phyloP scores from a whole-genome alignment of 2,888 invertebrate species.

The Campoletis raptor region DNA sequence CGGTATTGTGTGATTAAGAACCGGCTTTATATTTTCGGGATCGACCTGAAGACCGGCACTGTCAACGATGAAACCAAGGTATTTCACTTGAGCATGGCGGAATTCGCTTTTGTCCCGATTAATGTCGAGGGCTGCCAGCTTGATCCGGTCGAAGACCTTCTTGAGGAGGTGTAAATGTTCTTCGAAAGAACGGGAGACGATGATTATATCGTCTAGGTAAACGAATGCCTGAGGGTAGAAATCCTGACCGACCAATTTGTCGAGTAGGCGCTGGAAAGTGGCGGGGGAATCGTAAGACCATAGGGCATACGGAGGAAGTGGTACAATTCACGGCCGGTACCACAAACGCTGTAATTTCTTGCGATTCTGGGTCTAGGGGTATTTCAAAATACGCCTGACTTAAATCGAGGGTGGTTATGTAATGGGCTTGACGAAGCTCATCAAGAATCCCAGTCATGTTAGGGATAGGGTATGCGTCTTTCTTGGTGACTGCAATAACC shows the following conservation, averaged over 20 bases:
- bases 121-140: no score
- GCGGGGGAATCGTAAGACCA: conserved; percentile 66
- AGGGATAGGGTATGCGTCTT: conserved; percentile 20
- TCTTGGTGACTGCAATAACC: conserved; percentile 65
- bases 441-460: conserved; percentile 15
- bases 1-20: no score
- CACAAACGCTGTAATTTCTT: conserved; percentile 75
- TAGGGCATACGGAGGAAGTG: conserved; percentile 67
- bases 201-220: conserved; percentile 67
- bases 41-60: no score
- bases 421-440: not conserved
- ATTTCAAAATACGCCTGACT: conserved; percentile 77
- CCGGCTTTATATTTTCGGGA: no score
- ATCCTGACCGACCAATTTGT: conserved; percentile 68
- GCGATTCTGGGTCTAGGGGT: conserved; percentile 66
- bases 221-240: conserved; percentile 59
- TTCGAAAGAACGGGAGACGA: conserved; percentile 56
- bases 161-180: conserved; percentile 37
- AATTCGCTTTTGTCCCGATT: no score
- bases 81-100: no score
- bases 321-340: conserved; percentile 53
- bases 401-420: conserved; percentile 76
- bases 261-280: conserved; percentile 70
- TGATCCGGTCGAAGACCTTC: no score
- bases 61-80: no score